Conservation (phyloP, 2,888 invertebrate genomes). For the Oxyscelio sp. region DNA sequence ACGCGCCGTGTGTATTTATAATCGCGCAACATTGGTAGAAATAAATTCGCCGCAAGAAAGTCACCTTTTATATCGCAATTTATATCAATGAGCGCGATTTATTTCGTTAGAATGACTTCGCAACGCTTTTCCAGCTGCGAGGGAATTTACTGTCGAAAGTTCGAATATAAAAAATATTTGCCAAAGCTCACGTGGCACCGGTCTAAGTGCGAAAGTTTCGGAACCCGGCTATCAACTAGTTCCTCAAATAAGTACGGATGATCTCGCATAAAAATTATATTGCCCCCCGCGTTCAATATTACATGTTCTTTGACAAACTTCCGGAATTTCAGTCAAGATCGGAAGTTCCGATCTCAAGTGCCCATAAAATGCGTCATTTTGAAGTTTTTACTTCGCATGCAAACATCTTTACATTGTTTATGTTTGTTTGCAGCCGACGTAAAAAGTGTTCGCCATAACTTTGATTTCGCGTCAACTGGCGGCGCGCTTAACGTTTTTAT, state of each 20-base stretch:
- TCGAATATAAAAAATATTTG: slow-evolving; percentile 39
- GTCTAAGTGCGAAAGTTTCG: slow-evolving; percentile 35
- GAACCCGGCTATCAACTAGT: slow-evolving; percentile 30
- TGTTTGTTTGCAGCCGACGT: background rate
- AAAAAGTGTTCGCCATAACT: background rate
- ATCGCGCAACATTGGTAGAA: slow-evolving; percentile 20
- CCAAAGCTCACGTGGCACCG: slow-evolving; percentile 2
- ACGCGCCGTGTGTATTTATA: slow-evolving; percentile 28
- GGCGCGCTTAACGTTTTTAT: background rate
- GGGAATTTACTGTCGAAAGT: slow-evolving; percentile 43
- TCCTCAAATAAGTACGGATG: slow-evolving; percentile 31
- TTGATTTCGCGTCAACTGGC: background rate
- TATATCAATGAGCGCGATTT: slow-evolving; percentile 9
- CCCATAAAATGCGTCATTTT: background rate
- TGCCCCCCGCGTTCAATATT: background rate
- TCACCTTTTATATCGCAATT: slow-evolving; percentile 18
- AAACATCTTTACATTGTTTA: background rate
- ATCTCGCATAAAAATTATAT: slow-evolving; percentile 46
- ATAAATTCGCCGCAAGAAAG: slow-evolving; percentile 4
- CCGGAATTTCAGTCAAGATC: slow-evolving; percentile 38
- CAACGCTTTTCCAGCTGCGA: slow-evolving; percentile 21
- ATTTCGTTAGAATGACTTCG: slow-evolving; percentile 21
- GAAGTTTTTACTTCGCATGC: background rate
- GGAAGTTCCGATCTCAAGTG: slow-evolving; percentile 17
- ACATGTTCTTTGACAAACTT: slow-evolving; percentile 23